Evolutionary conservation across 2,888 invertebrate genomes (phyloP).

Genomic region (Rotaria magnacalcarata): DNA sequence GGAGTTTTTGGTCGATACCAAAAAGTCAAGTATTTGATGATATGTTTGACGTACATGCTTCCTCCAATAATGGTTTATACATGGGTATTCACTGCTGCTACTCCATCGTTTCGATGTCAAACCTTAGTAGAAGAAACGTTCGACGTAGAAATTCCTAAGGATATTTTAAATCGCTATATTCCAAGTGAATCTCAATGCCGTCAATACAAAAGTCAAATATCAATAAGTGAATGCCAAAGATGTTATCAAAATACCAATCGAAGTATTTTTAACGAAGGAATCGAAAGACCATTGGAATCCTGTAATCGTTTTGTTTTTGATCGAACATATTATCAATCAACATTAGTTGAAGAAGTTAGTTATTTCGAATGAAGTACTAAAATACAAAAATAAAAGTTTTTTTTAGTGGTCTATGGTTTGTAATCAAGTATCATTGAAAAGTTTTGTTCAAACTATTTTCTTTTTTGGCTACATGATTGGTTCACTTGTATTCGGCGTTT

Average conservation of each 20-base stretch:
- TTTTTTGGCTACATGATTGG: constrained; percentile 9
- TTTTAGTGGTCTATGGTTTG: constrained; percentile 29
- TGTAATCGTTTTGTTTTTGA: neutral
- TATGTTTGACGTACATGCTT: neutral
- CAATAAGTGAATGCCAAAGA: neutral
- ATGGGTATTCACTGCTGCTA: neutral
- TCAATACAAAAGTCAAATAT: neutral
- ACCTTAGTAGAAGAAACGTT: neutral
- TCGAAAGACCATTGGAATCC: neutral
- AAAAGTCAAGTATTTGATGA: neutral
- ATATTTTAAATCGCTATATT: neutral
- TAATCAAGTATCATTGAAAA: neutral
- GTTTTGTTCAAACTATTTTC: neutral
- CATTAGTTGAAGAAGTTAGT: constrained; percentile 30
- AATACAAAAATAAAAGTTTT: neutral
- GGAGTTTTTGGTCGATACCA: neutral
- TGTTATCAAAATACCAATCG: neutral
- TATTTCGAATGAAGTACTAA: neutral
- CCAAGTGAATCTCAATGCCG: neutral
- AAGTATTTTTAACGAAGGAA: neutral
- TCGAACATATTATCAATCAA: neutral
- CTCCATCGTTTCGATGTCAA: neutral
- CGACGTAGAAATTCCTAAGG: neutral
- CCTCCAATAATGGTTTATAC: constrained; percentile 24
- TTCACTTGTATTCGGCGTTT: neutral